These are phyloP conservation scores for Brachyhypopomus occidentalis DNA, from an alignment of 2,113 vertebrate genomes.

Conservation along the genomic window DNA sequence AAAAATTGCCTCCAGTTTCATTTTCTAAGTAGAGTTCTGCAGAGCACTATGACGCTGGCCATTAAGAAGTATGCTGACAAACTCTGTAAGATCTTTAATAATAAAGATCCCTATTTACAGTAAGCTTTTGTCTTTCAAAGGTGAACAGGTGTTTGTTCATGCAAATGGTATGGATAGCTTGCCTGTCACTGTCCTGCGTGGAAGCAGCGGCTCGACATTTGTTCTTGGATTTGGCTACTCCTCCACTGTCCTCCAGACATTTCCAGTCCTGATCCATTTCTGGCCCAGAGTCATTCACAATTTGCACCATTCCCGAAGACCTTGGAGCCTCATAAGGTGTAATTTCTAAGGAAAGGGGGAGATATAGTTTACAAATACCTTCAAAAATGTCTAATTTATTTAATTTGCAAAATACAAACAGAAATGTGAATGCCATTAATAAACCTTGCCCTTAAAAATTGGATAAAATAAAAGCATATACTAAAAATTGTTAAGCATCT, in stretches of 20 bases:
- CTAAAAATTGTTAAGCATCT: too few species aligned
- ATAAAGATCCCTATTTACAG: too few species aligned
- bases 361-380: not conserved
- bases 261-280: conserved; percentile 77
- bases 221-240: conserved; percentile 54
- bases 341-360: conserved; percentile 45
- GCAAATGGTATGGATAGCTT: not conserved
- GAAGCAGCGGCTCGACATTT: not conserved
- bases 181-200: conserved; percentile 79
- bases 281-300: conserved; percentile 80
- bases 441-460: not conserved
- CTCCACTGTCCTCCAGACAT: conserved; percentile 76
- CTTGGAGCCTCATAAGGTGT: not conserved
- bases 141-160: too few species aligned
- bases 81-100: too few species aligned
- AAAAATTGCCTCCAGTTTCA: too few species aligned
- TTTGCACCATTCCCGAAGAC: conserved; percentile 66
- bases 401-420: not conserved
- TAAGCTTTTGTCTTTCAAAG: too few species aligned
- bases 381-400: not conserved
- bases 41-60: too few species aligned
- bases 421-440: not conserved
- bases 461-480: too few species aligned
- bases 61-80: too few species aligned
- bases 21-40: too few species aligned